Evolutionary conservation across 1,140 invertebrate species (phyloP).

Genomic region (Stenopsyche tienmushanensis): DNA sequence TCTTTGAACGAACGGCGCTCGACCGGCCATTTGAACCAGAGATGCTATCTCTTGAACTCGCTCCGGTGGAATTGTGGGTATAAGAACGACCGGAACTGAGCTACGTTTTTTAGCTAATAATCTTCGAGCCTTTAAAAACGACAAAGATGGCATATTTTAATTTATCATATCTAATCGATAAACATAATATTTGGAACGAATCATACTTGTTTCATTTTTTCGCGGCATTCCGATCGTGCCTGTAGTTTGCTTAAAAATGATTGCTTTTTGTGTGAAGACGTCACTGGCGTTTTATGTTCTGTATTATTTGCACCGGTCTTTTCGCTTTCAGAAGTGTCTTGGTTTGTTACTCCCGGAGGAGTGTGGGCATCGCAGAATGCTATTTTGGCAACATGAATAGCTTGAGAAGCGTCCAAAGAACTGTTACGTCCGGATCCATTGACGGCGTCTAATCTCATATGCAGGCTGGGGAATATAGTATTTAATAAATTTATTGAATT

Average conservation of each 20-base stretch:
- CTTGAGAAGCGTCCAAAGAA: constrained; percentile 60
- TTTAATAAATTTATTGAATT: not conserved
- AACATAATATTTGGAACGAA: not conserved
- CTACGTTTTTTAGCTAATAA: constrained; percentile 79
- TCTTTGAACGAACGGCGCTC: constrained; percentile 84
- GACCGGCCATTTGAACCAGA: constrained; percentile 63
- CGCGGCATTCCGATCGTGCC: constrained; percentile 49
- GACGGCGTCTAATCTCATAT: constrained; percentile 96
- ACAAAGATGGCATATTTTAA: not conserved
- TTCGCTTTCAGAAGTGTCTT: constrained; percentile 45
- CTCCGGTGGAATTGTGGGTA: constrained; percentile 91
- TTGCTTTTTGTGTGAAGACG: constrained; percentile 49
- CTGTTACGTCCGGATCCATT: constrained; percentile 64
- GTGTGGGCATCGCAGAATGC: constrained; percentile 95
- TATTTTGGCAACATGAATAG: constrained; percentile 88
- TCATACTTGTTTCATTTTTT: constrained; percentile 55
- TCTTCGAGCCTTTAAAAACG: constrained; percentile 62
- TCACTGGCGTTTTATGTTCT: not conserved
- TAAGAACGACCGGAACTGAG: constrained; percentile 86
- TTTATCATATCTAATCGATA: not conserved
- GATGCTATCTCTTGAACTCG: constrained; percentile 82
- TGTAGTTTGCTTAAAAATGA: constrained; percentile 22
- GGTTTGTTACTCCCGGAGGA: constrained; percentile 66
- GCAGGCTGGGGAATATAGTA: constrained; percentile 49
- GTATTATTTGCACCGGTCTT: constrained; percentile 42